Evolutionary conservation across 2,888 invertebrate species (phyloP), one percentile per base, ranked within the genome.

Genomic region (Drosophila imparisetae): DNA sequence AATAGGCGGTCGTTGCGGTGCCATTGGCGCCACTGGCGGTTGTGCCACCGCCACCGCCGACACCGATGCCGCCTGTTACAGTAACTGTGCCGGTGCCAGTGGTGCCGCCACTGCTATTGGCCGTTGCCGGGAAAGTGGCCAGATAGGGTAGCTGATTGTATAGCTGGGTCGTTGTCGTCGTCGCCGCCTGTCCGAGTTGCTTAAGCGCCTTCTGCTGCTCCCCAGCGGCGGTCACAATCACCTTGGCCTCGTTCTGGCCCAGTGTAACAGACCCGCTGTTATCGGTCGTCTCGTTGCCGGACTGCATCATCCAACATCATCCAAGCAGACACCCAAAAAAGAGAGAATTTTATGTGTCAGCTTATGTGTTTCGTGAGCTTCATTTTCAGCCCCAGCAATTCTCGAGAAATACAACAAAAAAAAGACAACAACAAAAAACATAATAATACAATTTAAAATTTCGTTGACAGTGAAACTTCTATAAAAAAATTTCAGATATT

Each of bases 91-190:
- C 81, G 29, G 86, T 76, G 18, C 87, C 76, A 30, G 88, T 82
- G 18, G 89, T 73, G 13, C 71, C 62, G 66, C 50, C 55, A 55
- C 74, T 72, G 38, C 59, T 74, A 30, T 54, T 75, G 2, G 60
- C 66, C 49, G 72, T 61, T 29, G 89, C 78, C 30, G 93, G 91
- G 78, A 93, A 93, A 38, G 92, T 91, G 45, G 93, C 91, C 85
- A 93, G 76, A 81, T 93, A 93, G 29, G 92, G 90, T 70, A 93
- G 92, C 74, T 93, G 93, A 81, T 93, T 93, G 78, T 92, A 93
- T 21, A 92, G 86, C 40, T 91, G 91, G 30, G 90, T 66, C 5
- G 77, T 45, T 24, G 74, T 40, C 11, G 91, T 82, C 52, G 91
- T 65, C 30, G 65, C 49, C 30, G 91, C 86, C 81, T 91, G 89